phyloP scores from a whole-genome alignment of 2,113 vertebrate species.

The Actenoides lindsayi region DNA sequence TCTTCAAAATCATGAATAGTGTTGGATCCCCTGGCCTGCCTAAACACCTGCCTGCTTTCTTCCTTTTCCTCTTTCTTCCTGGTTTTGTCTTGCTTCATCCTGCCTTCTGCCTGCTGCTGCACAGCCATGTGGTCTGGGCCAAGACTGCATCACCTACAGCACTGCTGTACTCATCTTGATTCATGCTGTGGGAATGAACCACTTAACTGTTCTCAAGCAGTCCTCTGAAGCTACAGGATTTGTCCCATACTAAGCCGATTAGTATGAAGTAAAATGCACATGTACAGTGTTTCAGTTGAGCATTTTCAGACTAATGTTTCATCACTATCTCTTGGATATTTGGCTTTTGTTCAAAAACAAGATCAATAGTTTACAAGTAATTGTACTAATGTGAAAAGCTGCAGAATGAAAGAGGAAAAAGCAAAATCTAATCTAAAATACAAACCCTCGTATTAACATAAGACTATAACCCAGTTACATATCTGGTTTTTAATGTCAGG shows the following conservation, averaged over 20 bases:
- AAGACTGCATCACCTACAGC: neutral
- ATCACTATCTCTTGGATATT: neutral
- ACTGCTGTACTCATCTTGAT: neutral
- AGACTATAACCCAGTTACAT: neutral
- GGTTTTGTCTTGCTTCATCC: neutral
- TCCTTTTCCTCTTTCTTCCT: neutral
- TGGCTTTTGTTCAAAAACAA: slow-evolving; percentile 19
- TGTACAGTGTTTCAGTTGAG: neutral
- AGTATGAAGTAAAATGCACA: neutral
- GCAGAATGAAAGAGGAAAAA: neutral
- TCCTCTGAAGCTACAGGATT: neutral
- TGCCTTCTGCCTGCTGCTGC: neutral
- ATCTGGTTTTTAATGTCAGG: neutral
- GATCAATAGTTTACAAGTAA: slow-evolving; percentile 4
- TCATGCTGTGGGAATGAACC: neutral
- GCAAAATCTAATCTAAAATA: neutral
- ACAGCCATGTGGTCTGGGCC: neutral
- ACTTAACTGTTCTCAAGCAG: neutral
- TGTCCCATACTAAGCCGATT: neutral
- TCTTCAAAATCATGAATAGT: neutral
- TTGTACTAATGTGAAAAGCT: neutral
- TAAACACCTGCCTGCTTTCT: neutral
- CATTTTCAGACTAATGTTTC: slow-evolving; percentile 33
- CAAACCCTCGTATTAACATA: neutral
- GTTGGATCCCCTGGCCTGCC: neutral